These are phyloP conservation scores for Saguinus imperator DNA, from an alignment of 2,113 vertebrate species.

Conservation along the genomic window DNA sequence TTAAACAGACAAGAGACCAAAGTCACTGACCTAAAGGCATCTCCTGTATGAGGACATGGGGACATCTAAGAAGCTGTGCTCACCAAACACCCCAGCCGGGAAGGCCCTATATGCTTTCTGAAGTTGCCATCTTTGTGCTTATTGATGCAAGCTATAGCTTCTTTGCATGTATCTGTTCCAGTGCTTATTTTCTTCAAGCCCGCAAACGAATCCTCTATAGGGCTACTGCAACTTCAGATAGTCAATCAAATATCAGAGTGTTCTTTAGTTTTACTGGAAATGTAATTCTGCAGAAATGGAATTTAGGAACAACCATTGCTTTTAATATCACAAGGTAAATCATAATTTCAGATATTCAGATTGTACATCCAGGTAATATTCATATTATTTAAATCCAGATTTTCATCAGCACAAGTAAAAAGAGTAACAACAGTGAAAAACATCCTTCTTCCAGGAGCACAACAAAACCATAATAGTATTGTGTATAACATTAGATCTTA, in stretches of 20 bases:
- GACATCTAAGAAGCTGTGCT: not conserved
- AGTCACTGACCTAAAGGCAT: not conserved
- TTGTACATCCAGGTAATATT: constrained; percentile 30
- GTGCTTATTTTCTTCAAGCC: not conserved
- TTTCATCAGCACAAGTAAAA: constrained; percentile 28
- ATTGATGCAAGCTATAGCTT: not conserved
- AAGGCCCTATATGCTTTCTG: not conserved
- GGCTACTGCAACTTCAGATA: not conserved
- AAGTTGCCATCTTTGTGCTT: not conserved
- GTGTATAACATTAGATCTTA: not conserved
- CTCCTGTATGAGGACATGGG: not conserved
- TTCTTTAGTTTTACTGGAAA: not conserved
- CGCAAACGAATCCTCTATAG: not conserved
- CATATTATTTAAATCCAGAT: constrained; percentile 20
- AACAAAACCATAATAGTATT: not conserved
- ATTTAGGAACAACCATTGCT: not conserved
- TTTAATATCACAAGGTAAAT: constrained; percentile 3
- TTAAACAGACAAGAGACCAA: not conserved
- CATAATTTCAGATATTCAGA: constrained; percentile 12
- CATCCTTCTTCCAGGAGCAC: not conserved
- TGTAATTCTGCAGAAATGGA: not conserved
- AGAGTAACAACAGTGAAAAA: not conserved
- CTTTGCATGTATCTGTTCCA: not conserved
- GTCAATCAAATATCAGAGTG: not conserved
- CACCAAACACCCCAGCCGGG: fast-evolving